Percentiles rank a stretch among this genome's conserved stretches.
Conservation (phyloP, 2,888 invertebrate genomes). For the Ennomos fuscantarius region DNA sequence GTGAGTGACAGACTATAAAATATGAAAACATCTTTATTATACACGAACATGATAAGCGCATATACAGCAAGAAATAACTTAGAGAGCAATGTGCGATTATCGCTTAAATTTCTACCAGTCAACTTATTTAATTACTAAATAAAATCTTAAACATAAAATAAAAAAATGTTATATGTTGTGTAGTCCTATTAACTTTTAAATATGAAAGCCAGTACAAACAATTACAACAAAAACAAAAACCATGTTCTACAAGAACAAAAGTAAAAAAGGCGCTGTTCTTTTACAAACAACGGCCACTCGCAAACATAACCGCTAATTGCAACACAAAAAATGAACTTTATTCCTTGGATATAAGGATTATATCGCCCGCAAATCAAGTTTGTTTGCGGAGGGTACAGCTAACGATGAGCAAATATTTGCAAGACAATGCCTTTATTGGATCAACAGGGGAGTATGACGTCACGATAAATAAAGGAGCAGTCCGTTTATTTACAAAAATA, state of each 20-base stretch:
- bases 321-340: conserved; percentile 23
- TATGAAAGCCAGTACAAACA: conserved; percentile 52
- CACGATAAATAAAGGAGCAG: conserved; percentile 48
- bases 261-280: conserved; percentile 26
- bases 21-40: no score
- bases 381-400: conserved; percentile 41
- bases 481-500: conserved; percentile 10
- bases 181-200: no score
- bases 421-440: conserved; percentile 58
- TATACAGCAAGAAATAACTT: no score
- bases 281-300: conserved; percentile 15
- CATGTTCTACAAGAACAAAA: conserved; percentile 13
- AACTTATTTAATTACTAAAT: no score
- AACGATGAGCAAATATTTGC: conserved; percentile 74
- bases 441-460: conserved; percentile 57
- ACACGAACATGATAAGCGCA: no score
- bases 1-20: no score
- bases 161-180: no score
- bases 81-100: no score
- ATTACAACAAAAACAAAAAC: conserved; percentile 10
- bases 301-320: neutral
- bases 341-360: conserved; percentile 25
- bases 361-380: conserved; percentile 23
- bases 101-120: no score
- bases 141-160: no score